Evolutionary conservation across 2,888 invertebrate genomes (phyloP), one percentile per base, ranked within the genome.

Genomic region (Arrhopalites spinosus): DNA sequence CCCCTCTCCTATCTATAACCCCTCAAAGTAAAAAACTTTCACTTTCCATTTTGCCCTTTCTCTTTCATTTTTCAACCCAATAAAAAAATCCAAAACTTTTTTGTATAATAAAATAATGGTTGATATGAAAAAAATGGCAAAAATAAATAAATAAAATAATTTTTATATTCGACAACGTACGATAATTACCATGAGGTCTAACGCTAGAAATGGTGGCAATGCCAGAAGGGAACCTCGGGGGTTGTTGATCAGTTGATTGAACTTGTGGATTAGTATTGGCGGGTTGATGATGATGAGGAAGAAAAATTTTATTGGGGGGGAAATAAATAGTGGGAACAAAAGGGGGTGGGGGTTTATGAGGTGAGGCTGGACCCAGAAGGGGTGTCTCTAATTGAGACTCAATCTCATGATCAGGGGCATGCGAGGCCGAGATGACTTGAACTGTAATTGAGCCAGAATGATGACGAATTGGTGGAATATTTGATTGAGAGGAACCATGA

Each of bases 381-480:
- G 89, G 89, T 84, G 89, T 89, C 86, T 89, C 88, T 84, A 89
- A 84, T 84, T 89, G 88, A 81, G 88, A 87, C 85, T 88, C 88
- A 83, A 87, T 86, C 84, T 88, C 86, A 85, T 88, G 88, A 85
- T 82, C 82, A 67, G 88, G 87, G 85, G 88, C 88, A 85, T 88
- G 88, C 83, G 88, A 86, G 84, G 89, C 88, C 84, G 89, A 88
- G 86, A 89, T 88, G 86, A 88, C 88, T 87, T 88, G 88, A 86
- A 88, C 88, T 88, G 88, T 86, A 88, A 88, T 87, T 85, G 85
- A 85, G 61, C 71, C 71, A 72, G 71, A 72, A 27, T 59, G 59
- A 36, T 53, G 53, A 20, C 23, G 53, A n/a, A 8, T 53, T n/a
- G 53, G 53, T 8, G n/a, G n/a, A 20, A 11, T 1, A 53, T 53